Percentiles rank a stretch among this genome's conserved stretches.
These are phyloP conservation scores for Platygyra sinensis DNA, from an alignment of 64 coral and sea anemone genomes.

Conservation along the genomic window DNA sequence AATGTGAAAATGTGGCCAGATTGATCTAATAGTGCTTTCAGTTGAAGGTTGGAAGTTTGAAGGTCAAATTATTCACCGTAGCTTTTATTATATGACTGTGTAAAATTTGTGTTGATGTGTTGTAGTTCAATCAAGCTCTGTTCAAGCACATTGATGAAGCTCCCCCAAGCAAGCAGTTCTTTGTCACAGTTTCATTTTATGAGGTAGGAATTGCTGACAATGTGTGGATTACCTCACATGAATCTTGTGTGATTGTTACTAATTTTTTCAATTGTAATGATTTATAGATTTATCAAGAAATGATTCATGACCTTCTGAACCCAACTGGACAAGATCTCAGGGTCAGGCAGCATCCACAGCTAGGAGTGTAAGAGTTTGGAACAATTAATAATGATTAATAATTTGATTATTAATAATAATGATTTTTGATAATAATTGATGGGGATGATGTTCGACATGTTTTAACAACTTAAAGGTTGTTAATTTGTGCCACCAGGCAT, in stretches of 20 bases:
- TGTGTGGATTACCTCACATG: background rate
- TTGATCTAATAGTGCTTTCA: too few relatives aligned
- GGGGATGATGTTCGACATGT: too few relatives aligned
- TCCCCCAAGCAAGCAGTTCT: conserved; percentile 93
- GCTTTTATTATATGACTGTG: too few relatives aligned
- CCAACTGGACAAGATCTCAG: conserved; percentile 94
- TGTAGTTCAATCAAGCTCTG: conserved; percentile 84
- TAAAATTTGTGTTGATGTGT: background rate
- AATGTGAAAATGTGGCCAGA: too few relatives aligned
- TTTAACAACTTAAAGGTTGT: too few relatives aligned
- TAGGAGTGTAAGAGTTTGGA: conserved; percentile 80
- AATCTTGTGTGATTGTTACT: background rate
- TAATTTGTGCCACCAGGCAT: too few relatives aligned
- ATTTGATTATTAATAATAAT: background rate
- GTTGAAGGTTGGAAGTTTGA: too few relatives aligned
- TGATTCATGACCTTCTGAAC: conserved; percentile 90
- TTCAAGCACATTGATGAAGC: conserved; percentile 95
- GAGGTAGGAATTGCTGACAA: conserved; percentile 56
- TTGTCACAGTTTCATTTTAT: conserved; percentile 94
- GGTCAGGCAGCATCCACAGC: conserved; percentile 92
- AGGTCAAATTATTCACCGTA: too few relatives aligned
- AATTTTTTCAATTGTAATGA: background rate
- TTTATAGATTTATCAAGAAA: conserved; percentile 91
- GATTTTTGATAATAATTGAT: background rate
- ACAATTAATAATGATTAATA: background rate